A percentile compares a stretch with the other conserved stretches of the same genome.
phyloP scores from a whole-genome alignment of 2,888 invertebrate genomes.

The Bombyx huttoni region DNA sequence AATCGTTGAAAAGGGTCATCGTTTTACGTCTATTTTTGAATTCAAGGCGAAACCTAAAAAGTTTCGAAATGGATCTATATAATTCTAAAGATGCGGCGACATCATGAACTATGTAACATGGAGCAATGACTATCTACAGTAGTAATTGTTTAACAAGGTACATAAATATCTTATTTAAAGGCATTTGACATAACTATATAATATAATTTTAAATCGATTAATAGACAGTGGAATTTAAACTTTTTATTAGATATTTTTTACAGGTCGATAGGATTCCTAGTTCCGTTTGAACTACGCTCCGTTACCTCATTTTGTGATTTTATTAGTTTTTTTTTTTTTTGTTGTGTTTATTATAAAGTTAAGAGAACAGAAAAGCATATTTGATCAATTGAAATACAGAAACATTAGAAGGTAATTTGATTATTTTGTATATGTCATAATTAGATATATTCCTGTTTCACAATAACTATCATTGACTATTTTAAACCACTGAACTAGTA shows the following conservation, averaged over 20 bases:
- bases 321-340: neutral
- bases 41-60: no score
- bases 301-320: neutral
- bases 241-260: neutral
- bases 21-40: no score
- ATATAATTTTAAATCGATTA: neutral
- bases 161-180: neutral
- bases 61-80: no score
- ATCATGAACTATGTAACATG: neutral
- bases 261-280: neutral
- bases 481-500: neutral
- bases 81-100: no score
- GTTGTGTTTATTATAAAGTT: neutral
- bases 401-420: neutral
- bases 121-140: neutral
- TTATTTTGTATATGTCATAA: no score
- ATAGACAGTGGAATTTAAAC: neutral
- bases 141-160: neutral
- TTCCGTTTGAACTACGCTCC: neutral
- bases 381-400: neutral
- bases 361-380: neutral
- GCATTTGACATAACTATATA: neutral
- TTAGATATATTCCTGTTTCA: neutral
- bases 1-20: no score
- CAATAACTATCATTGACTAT: neutral